A percentile compares a stretch with the other conserved stretches of the same genome.
These are phyloP conservation scores for Psettodes erumei DNA, from an alignment of 2,113 vertebrate genomes.

Conservation along the genomic window DNA sequence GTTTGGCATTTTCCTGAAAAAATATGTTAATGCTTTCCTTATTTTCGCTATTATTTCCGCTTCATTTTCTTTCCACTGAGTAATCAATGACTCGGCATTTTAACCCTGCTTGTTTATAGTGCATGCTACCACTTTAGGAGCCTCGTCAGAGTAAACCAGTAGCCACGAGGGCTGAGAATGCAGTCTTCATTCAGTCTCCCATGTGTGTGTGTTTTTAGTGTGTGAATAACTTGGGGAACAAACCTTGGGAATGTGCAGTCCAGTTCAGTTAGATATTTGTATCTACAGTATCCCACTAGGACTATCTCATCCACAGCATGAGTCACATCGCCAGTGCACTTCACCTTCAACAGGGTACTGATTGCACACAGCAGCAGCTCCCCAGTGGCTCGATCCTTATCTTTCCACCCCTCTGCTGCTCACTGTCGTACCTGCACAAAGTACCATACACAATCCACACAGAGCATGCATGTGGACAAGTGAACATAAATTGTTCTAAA, in stretches of 20 bases:
- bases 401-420: constrained; percentile 72
- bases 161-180: too few relatives aligned
- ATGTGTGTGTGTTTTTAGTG: background rate
- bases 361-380: constrained; percentile 82
- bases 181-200: background rate
- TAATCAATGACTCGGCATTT: too few relatives aligned
- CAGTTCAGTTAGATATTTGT: constrained; percentile 86
- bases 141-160: too few relatives aligned
- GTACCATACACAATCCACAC: background rate
- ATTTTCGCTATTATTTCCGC: too few relatives aligned
- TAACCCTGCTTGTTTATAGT: too few relatives aligned
- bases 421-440: constrained; percentile 55
- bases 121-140: too few relatives aligned
- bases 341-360: constrained; percentile 83
- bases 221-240: constrained; percentile 12
- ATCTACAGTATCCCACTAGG: constrained; percentile 83
- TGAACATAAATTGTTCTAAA: too few relatives aligned
- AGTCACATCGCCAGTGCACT: constrained; percentile 88
- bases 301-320: constrained; percentile 91
- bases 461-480: background rate
- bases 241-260: constrained; percentile 94
- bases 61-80: too few relatives aligned
- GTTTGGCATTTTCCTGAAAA: too few relatives aligned
- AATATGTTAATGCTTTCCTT: too few relatives aligned
- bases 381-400: constrained; percentile 21